Evolutionary conservation across 2,113 vertebrate genomes (phyloP), one percentile per base, ranked within the genome.

Genomic region (Gnathonemus longibarbis): DNA sequence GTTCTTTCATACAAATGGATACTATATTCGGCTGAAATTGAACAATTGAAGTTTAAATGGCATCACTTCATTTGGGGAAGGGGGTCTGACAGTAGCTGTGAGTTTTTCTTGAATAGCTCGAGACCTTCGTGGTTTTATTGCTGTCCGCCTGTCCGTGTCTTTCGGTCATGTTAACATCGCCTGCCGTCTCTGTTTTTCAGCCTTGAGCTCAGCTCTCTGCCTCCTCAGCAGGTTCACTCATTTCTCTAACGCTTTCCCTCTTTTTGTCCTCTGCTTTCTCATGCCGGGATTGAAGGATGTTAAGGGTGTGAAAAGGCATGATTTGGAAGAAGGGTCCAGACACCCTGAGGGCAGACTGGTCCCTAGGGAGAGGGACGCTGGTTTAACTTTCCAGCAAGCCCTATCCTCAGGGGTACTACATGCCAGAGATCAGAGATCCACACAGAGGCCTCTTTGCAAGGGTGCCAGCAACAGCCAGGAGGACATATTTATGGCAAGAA

Each of bases 271-370:
- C 86, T 94, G 94, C 94, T 92, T 58, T 91, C 93, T 93, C 5
- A 42, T 89, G 91, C 91, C 39, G 90, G 92, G 86, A 93, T 91
- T 95, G 94, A 95, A 94, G 95, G 96, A 92, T 90, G 92, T 94
- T 94, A 93, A 94, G 91, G 77, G 70, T 88, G 90, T 84, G 3
- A 92, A 93, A 92, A 92, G 90, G 58, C 87, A 91, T 19, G 92
- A 90, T 94, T 93, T 53, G 21, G 80, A 88, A 77, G 84, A 39
- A 91, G 56, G 89, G 90, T 24, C 56, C 31, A 13, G 89, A 89
- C 48, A 88, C 91, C 17, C 42, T 31, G 84, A 21, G 85, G 89
- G 13, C 58, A n/a, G 50, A 45, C 17, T 49, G 87, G 11, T 80
- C 45, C 8, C 7, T 0, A 24, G 84, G 1, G 88, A 1, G 49